Evolutionary conservation across 2,888 invertebrate species (phyloP).

Genomic region (Leptopilina myrica): DNA sequence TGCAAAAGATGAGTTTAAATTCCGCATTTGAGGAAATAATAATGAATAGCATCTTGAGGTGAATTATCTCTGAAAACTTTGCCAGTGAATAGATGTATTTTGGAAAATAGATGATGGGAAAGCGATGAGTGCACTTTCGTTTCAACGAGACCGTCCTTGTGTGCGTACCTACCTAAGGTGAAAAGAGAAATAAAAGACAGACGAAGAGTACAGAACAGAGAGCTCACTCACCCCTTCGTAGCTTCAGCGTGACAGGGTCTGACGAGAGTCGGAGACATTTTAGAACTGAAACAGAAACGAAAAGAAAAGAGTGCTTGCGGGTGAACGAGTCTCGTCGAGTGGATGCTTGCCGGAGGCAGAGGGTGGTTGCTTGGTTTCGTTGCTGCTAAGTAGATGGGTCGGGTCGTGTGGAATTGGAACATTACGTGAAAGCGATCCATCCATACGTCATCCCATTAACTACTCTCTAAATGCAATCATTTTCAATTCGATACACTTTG

Average conservation of each 20-base stretch:
- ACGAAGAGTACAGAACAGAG: constrained; percentile 43
- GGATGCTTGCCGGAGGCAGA: constrained; percentile 8
- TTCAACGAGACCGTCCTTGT: constrained; percentile 29
- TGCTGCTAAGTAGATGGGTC: constrained; percentile 20
- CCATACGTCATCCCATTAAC: constrained; percentile 6
- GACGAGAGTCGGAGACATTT: constrained; percentile 95
- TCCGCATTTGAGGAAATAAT: not conserved
- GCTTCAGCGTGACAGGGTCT: constrained; percentile 92
- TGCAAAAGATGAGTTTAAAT: not conserved
- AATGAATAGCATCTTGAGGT: not conserved
- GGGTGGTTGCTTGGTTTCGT: not conserved
- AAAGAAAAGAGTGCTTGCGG: constrained; percentile 52
- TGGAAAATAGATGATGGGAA: constrained; percentile 2
- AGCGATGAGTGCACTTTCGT: constrained; percentile 35
- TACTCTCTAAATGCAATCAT: constrained; percentile 6
- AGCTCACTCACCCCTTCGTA: constrained; percentile 89
- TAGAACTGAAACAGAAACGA: constrained; percentile 85
- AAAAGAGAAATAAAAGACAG: constrained; percentile 38
- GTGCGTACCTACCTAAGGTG: constrained; percentile 21
- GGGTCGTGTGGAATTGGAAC: constrained; percentile 19
- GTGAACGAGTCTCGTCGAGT: constrained; percentile 33
- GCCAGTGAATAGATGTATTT: constrained; percentile 14
- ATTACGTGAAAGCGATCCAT: constrained; percentile 26
- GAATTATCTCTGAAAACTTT: constrained; percentile 7
- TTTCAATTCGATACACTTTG: not conserved